phyloP scores from a whole-genome alignment of 2,113 vertebrate genomes.

The Peromyscus maniculatus region DNA sequence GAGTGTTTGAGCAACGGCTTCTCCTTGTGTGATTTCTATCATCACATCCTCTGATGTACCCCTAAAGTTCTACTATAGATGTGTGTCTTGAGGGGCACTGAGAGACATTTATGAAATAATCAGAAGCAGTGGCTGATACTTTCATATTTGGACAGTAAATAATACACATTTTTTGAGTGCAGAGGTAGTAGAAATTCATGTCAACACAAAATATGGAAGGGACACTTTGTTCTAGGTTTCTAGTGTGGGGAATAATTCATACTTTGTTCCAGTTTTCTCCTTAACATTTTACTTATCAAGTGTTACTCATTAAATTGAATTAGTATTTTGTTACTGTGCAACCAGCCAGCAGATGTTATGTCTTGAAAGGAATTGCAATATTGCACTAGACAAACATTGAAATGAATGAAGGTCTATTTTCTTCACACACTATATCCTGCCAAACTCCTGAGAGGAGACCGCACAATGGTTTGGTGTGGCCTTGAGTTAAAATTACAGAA shows the following conservation, averaged over 20 bases:
- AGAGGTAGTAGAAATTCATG: background rate
- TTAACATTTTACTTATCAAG: background rate
- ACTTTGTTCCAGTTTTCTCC: background rate
- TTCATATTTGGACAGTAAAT: background rate
- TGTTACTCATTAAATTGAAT: background rate
- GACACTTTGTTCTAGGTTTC: background rate
- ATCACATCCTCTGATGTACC: background rate
- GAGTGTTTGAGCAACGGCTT: background rate
- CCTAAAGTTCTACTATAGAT: background rate
- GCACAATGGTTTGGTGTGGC: background rate
- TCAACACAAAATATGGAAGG: slow-evolving; percentile 15
- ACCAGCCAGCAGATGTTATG: background rate
- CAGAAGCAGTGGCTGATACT: background rate
- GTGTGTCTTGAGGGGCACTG: background rate
- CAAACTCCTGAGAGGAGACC: background rate
- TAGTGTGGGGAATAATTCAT: background rate
- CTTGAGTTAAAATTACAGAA: slow-evolving; percentile 40
- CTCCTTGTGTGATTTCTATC: background rate
- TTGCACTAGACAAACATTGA: background rate
- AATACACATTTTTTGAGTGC: background rate
- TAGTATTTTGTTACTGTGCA: background rate
- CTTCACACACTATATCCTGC: background rate
- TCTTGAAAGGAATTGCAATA: background rate
- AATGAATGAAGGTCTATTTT: background rate
- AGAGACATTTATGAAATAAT: background rate